Base-by-base conservation (phyloP, 2,797 vertebrate species). In the Peromyscus eremicus region DNA sequence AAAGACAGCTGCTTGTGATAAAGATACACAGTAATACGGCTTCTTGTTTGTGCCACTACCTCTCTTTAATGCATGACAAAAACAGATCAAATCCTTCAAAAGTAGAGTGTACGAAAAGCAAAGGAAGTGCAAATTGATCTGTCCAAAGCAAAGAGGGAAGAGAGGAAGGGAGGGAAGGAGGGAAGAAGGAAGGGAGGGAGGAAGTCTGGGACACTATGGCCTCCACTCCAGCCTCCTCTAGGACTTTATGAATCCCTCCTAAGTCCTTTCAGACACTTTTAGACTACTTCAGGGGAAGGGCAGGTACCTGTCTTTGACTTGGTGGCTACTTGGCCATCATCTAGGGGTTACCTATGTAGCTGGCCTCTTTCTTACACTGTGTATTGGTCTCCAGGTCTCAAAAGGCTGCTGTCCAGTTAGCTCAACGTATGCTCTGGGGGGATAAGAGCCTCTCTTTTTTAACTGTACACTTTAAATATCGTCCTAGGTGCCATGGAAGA, bases 381-480 rank as follows among this genome's bases (percentile, higher is more conserved):
- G 1, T 0, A 27, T 60, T 37, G 17, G 13, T 12, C 46, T 66
- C 43, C 25, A 32, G 12, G 34, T 43, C 57, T 62, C 49, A 21
- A 37, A 91, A 77, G n/a, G 2, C n/a, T 0, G 4, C 11, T 94
- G 2, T 57, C 34, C n/a, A 73, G 5, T 19, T 29, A 16, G n/a
- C n/a, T 8, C 3, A 43, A 2, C 17, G 83, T 71, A 94, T 46
- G 6, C 6, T 68, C 34, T 23, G 13, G 62, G 43, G 32, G 11
- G 10, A 1, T 6, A 23, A 52, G 17, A 68, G 9, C 2, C 62
- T 82, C 84, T 88, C 76, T 77, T 43, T 62, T 92, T 76, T 71
- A 83, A 77, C 46, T 70, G 4, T 73, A 13, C 40, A 32, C n/a
- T 95, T 94, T 19, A 96, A 96, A 92, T 83, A 95, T 12, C 40